Conservation (phyloP, 2,888 invertebrate species). For the Lithophane socia region DNA sequence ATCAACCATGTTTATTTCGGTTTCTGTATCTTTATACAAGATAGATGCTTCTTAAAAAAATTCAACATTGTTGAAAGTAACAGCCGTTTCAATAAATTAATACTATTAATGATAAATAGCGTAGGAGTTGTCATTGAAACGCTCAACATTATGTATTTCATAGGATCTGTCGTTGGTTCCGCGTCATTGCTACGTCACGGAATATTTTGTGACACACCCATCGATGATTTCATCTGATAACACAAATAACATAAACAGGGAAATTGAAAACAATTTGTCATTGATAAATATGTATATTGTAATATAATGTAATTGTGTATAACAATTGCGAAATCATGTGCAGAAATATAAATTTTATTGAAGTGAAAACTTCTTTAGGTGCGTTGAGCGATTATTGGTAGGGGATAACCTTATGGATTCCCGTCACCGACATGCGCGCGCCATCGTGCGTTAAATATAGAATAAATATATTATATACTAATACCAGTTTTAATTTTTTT, state of each 20-base stretch:
- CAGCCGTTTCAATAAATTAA: slow-evolving; percentile 18
- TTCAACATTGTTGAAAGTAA: not conserved
- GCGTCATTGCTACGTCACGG: slow-evolving; percentile 50
- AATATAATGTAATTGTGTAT: not conserved
- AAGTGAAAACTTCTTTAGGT: no score
- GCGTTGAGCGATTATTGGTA: no score
- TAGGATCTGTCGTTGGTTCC: slow-evolving; percentile 4
- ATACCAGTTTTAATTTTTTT: no score
- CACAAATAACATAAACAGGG: slow-evolving; percentile 34
- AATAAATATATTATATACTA: no score
- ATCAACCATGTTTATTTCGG: not conserved
- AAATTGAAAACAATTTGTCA: slow-evolving; percentile 20
- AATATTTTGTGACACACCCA: slow-evolving; percentile 56
- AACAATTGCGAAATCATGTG: slow-evolving; percentile 21
- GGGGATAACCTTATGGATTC: no score
- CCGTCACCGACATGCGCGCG: no score
- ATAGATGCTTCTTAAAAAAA: not conserved
- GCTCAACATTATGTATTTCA: slow-evolving; percentile 21
- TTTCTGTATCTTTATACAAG: no score
- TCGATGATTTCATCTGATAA: slow-evolving; percentile 31
- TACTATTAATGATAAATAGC: slow-evolving; percentile 16
- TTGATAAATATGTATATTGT: slow-evolving; percentile 7
- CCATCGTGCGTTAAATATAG: no score
- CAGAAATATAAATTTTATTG: not conserved
- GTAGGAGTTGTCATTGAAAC: slow-evolving; percentile 19